Evolutionary conservation across 1,140 invertebrate genomes (phyloP).

Genomic region (Solenopsis invicta): DNA sequence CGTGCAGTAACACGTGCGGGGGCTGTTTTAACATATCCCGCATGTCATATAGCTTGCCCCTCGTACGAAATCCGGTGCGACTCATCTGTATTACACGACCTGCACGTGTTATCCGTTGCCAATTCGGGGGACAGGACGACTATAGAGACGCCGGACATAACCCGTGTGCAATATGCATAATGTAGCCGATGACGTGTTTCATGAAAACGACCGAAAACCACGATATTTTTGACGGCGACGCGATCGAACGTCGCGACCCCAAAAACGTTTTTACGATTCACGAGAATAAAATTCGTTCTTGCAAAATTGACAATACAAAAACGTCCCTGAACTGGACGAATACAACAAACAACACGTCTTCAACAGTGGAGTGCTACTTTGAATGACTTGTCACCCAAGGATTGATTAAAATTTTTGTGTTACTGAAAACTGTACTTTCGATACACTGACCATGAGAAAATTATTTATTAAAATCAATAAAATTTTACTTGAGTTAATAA

Average conservation of each 20-base stretch:
- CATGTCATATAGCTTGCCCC: slow-evolving; percentile 55
- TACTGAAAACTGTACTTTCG: too few relatives aligned
- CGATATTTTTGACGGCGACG: slow-evolving; percentile 57
- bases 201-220: slow-evolving; percentile 15
- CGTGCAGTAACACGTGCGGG: slow-evolving; percentile 30
- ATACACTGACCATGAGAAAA: too few relatives aligned
- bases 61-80: slow-evolving; percentile 76
- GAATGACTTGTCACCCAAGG: too few relatives aligned
- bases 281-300: slow-evolving; percentile 52
- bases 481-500: too few relatives aligned
- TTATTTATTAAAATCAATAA: too few relatives aligned
- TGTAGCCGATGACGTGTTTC: slow-evolving; percentile 42
- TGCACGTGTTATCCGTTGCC: slow-evolving; percentile 74
- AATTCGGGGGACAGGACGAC: slow-evolving; percentile 54
- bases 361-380: too few relatives aligned
- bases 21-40: slow-evolving; percentile 67
- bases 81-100: slow-evolving; percentile 76
- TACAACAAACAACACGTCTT: background rate
- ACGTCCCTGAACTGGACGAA: background rate
- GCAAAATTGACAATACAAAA: background rate
- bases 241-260: slow-evolving; percentile 55
- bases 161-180: slow-evolving; percentile 78
- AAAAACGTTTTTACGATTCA: slow-evolving; percentile 22
- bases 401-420: too few relatives aligned
- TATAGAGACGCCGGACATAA: slow-evolving; percentile 66